Evolutionary conservation across 2,888 invertebrate genomes (phyloP).

Genomic region (Aphidius colemani): DNA sequence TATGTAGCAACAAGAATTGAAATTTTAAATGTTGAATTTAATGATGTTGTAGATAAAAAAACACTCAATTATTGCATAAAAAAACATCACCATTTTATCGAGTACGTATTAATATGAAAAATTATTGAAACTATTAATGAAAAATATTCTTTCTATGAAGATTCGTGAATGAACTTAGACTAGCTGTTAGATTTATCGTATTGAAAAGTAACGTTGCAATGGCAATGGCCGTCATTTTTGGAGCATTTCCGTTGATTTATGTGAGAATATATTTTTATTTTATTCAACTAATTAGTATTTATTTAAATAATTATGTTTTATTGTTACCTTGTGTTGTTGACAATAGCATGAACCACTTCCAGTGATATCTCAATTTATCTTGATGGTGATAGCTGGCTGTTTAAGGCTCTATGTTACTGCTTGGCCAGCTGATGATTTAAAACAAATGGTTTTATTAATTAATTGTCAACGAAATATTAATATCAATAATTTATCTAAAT

Average conservation of each 20-base stretch:
- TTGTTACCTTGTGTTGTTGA: constrained; percentile 4
- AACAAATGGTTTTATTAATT: constrained; percentile 39
- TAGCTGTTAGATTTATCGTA: constrained; percentile 39
- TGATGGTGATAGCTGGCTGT: constrained; percentile 40
- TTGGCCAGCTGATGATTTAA: constrained; percentile 48
- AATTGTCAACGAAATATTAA: neutral
- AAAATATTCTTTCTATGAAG: constrained; percentile 27
- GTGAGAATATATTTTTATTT: constrained; percentile 34
- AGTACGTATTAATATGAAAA: constrained; percentile 31
- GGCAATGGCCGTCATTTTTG: constrained; percentile 42
- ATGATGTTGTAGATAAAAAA: neutral
- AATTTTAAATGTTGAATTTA: constrained; percentile 37
- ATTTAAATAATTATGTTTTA: neutral
- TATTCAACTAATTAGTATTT: neutral
- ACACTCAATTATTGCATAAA: constrained; percentile 37
- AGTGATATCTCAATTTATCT: constrained; percentile 39
- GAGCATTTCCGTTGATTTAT: constrained; percentile 43
- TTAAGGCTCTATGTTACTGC: constrained; percentile 42
- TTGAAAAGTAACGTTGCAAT: constrained; percentile 47
- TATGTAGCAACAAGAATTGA: constrained; percentile 43
- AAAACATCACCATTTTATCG: constrained; percentile 40
- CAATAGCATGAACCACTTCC: constrained; percentile 37
- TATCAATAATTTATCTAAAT: neutral
- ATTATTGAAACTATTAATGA: neutral
- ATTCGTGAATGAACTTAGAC: constrained; percentile 37